Base-by-base conservation (phyloP, 2,113 vertebrate genomes). In the Alethe castanea region DNA sequence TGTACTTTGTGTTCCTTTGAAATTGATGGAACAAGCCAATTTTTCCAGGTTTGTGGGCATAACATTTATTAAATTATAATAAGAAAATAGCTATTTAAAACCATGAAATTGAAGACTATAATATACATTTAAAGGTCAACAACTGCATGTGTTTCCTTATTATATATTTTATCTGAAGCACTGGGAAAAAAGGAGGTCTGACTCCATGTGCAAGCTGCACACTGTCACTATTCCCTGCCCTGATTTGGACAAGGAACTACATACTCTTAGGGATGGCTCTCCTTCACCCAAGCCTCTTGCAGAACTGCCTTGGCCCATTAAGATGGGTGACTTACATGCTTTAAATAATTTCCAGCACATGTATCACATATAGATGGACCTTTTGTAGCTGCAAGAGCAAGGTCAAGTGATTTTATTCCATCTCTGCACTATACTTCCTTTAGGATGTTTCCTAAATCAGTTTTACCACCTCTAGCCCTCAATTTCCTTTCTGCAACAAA, bases 61-160 rank as follows among this genome's bases (percentile, higher is more conserved):
- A 93, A 83, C 79, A 81, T 92, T 92, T 96, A 96, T 95, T 96
- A 93, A 94, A 96, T 95, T 92, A 92, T 93, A 92, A 96, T 83
- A 96, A 92, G 93, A 92, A 96, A 96, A 97, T 67, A 88, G 87
- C 80, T 95, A 94, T 90, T 96, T 95, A 95, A 97, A 94, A 86
- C 44, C 82, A 95, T 94, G 90, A 95, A 94, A 90, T 88, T 81
- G 81, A 90, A 93, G 52, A 67, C 76, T 86, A 81, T 24, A 88
- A 90, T 81, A 95, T 81, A 94, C 85, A 92, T 83, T 84, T 81
- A 94, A 95, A 96, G 88, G 92, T 97, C 94, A 97, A 88, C 36
- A 96, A 94, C 72, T 89, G 85, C 74, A 50, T 6, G 12, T 70
- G 87, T 85, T 92, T 62, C 48, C 20, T 80, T 92, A 88, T 86